Evolutionary conservation across 64 coral and sea anemone species (phyloP).

Genomic region (Pocillopora damicornis): DNA sequence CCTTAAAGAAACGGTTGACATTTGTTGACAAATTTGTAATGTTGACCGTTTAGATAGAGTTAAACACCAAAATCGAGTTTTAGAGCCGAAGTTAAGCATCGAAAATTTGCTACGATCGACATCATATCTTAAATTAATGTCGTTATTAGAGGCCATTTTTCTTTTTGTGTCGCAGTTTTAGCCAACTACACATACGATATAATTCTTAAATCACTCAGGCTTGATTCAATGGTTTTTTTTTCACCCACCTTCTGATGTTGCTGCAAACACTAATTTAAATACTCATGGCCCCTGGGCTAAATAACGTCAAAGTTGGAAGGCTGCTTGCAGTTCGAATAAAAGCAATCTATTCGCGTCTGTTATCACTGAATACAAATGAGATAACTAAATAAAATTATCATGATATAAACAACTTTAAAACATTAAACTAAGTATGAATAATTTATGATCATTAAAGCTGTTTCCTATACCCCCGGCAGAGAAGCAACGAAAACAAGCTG

Average conservation of each 20-base stretch:
- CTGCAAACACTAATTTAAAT: background rate
- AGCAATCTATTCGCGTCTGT: background rate
- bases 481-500: background rate
- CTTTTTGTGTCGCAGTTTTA: too few relatives aligned
- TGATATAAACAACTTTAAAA: background rate
- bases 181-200: too few relatives aligned
- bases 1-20: too few relatives aligned
- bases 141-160: too few relatives aligned
- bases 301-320: background rate
- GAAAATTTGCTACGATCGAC: too few relatives aligned
- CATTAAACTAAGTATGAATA: background rate
- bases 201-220: too few relatives aligned
- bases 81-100: too few relatives aligned
- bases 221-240: too few relatives aligned
- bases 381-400: background rate
- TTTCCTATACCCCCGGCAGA: background rate
- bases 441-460: background rate
- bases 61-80: too few relatives aligned
- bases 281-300: background rate
- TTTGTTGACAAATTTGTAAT: too few relatives aligned
- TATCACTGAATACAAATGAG: background rate
- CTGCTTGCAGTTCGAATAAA: background rate
- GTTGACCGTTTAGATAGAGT: too few relatives aligned
- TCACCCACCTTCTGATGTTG: background rate
- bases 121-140: too few relatives aligned